Evolutionary conservation across 1,140 invertebrate genomes (phyloP), one percentile per base, ranked within the genome.

Genomic region (Grapholita molesta): DNA sequence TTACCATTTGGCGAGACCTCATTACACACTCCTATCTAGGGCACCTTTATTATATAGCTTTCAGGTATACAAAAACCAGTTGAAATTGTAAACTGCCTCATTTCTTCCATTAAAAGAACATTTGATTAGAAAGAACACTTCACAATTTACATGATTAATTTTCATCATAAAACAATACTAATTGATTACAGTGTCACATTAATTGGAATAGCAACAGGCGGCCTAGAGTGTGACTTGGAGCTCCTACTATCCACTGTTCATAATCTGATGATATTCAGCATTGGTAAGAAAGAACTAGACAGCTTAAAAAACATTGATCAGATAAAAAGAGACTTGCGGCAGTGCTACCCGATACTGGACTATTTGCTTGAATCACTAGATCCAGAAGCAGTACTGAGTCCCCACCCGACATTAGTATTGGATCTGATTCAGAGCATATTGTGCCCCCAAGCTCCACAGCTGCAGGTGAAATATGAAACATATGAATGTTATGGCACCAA

Each of bases 241-340:
- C 91, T 93, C 38, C 92, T 97, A 30, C 80, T 97, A n/a, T 94
- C 95, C 38, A 93, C 94, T 38, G 93, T 96, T 38, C 96, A 96
- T 82, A 94, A 95, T 80, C 92, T 94, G 1, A 95, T 97, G 93
- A 93, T 97, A 8, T 92, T 97, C 38, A 94, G 95, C 69, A 94
- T 96, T 76, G 96, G 97, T 11, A 93, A 96, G 5, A 96, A 97
- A 69, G 95, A 96, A 77, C 87, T 97, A 21, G 94, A 94, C 74
- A 94, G 92, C 71, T 93, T 95, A 35, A 94, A 95, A 79, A 97
- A 96, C 88, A 90, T 96, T 48, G 96, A 97, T 79, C 93, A 95
- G 80, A 91, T 97, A 21, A 97, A 97, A 82, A 93, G 94, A 85
- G 96, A 97, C 74, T 91, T 97, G 66, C 93, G 96, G 76, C 94